Base-by-base conservation (phyloP, 23 tunicate genomes). In the Botrylloides violaceus region DNA sequence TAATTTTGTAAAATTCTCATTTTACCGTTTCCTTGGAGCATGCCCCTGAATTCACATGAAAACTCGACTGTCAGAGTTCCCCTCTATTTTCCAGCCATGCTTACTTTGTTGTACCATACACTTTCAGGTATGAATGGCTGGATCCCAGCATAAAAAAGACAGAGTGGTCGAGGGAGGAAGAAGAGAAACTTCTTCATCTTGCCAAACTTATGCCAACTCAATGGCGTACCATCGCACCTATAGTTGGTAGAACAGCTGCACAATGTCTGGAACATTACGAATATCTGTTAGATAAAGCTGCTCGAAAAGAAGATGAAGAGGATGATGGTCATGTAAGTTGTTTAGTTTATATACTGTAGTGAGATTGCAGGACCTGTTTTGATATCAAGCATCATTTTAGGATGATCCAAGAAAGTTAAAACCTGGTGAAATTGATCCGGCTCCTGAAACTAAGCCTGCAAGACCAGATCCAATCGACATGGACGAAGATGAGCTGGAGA, bases 221-320 rank as follows among this genome's bases (percentile, higher is more conserved):
- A 37, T 95, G 99, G 99, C 76, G 99, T 6, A 95, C 99, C 21
- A 95, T 87, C 62, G 96, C 96, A 1, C 96, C 99, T 5, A 87
- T 95, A 20, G 87, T 95, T 9, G 99, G 99, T 18, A 58, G 99
- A 58, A 95, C 99, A 39, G 96, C 99, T 37, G 84, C 99, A 26
- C 99, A 95, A 49, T 95, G 99, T 58, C 71, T 95, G 30, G 99
- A 95, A 61, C 99, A 95, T 87, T 95, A 95, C 66, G 96, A 95
- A 71, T 87, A 82, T 65, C 49, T 95, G 29, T 62, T 87, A 65
- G 95, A 87, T 36, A 87, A 87, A 65, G 95, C 95, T 26, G 86
- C 95, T 39, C 85, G 80, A 36, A 87, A 87, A 68, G 95, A 87
- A 62, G 95, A 77, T 72, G 90, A 71, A 57, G 83, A 87, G 15